Conservation (phyloP, 53 echinoderm and acorn worm species). For the Holothuria scabra region DNA sequence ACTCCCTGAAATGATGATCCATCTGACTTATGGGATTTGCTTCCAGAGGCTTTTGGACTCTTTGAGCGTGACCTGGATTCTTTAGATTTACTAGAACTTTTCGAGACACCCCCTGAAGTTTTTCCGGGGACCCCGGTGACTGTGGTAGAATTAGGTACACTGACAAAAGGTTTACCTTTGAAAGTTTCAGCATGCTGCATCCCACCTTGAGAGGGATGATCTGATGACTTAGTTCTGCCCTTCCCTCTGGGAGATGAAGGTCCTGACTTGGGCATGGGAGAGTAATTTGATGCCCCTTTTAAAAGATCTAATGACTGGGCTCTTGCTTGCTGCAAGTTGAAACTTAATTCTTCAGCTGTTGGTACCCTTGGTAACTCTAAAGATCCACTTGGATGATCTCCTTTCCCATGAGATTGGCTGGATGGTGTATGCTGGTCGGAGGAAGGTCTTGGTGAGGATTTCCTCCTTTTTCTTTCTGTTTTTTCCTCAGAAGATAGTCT, state of each 20-base stretch:
- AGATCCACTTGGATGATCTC: constrained; percentile 26
- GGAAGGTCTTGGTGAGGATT: constrained; percentile 39
- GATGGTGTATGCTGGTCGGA: constrained; percentile 1
- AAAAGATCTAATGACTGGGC: constrained; percentile 35
- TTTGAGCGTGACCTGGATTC: constrained; percentile 46
- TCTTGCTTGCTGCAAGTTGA: constrained; percentile 46
- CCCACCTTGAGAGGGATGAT: constrained; percentile 8
- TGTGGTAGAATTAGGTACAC: background rate
- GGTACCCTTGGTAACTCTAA: constrained; percentile 41
- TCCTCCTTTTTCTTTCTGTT: constrained; percentile 27
- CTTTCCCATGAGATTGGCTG: constrained; percentile 18
- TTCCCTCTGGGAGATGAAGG: constrained; percentile 35
- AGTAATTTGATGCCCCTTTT: constrained; percentile 28
- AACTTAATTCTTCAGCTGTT: constrained; percentile 51
- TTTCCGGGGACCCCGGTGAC: background rate
- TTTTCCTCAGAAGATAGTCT: constrained; percentile 30
- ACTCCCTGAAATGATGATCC: background rate
- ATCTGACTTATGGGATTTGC: constrained; percentile 20
- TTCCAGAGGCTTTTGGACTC: constrained; percentile 47
- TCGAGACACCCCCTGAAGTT: constrained; percentile 8
- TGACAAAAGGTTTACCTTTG: constrained; percentile 6
- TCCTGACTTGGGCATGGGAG: constrained; percentile 34
- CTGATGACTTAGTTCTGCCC: constrained; percentile 28
- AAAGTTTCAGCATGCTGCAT: constrained; percentile 13
- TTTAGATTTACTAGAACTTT: constrained; percentile 27